A percentile compares a stretch with the other conserved stretches of the same genome.
phyloP scores from a whole-genome alignment of 2,797 vertebrate genomes.

The Odontamblyopus lacepedii region DNA sequence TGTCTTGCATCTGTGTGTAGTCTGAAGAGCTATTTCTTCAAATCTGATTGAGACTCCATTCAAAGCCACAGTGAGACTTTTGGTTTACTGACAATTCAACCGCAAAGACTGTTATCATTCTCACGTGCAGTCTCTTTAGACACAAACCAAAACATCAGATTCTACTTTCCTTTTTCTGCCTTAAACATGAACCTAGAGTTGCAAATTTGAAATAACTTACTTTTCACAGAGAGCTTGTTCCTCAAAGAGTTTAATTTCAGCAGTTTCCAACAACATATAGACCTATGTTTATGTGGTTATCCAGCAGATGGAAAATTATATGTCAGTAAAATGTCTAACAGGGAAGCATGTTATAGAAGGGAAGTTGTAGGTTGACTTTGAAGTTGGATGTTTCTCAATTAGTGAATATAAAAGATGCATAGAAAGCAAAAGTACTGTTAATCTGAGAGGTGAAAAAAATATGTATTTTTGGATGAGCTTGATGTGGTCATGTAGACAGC shows the following conservation, averaged over 20 bases:
- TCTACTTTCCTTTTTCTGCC: neutral
- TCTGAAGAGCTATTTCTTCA: conserved; percentile 5
- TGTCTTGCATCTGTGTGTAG: neutral
- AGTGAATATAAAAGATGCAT: conserved; percentile 6
- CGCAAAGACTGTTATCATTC: conserved; percentile 26
- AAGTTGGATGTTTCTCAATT: conserved; percentile 35
- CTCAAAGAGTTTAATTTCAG: conserved; percentile 59
- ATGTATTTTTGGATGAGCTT: conserved; percentile 29
- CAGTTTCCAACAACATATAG: conserved; percentile 53
- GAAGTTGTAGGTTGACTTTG: conserved; percentile 50
- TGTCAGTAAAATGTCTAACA: conserved; percentile 59
- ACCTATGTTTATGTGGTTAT: conserved; percentile 66
- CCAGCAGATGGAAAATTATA: conserved; percentile 65
- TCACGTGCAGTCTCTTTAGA: conserved; percentile 23
- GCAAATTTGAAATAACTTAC: conserved; percentile 12
- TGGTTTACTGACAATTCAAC: conserved; percentile 21
- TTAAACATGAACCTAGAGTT: conserved; percentile 2
- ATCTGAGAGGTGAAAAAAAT: conserved; percentile 13
- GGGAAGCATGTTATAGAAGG: conserved; percentile 49
- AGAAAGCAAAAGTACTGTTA: conserved; percentile 3
- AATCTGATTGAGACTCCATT: conserved; percentile 34
- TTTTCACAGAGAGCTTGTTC: conserved; percentile 38
- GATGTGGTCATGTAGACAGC: conserved; percentile 26
- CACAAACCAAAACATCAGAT: conserved; percentile 17
- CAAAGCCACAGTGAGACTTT: conserved; percentile 6